Conservation (phyloP, 2,888 invertebrate species). For the Lobophora halterata region DNA sequence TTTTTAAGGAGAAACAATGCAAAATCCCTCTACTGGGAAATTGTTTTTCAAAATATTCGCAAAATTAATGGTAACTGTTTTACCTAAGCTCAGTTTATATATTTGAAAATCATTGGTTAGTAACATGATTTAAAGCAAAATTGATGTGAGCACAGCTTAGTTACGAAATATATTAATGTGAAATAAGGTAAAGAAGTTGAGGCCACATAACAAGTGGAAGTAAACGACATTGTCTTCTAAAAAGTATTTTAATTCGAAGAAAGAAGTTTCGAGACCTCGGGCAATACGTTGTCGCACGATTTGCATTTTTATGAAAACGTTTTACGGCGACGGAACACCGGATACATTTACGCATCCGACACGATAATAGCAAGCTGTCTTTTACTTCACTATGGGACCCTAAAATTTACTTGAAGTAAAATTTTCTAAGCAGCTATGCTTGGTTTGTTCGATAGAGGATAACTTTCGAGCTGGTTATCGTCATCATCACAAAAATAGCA, state of each 20-base stretch:
- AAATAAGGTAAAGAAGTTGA: background rate
- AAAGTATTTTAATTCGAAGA: constrained; percentile 72
- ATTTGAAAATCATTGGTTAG: too few species aligned
- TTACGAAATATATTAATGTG: background rate
- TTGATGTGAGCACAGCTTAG: background rate
- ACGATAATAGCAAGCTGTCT: constrained; percentile 17
- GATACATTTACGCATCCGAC: constrained; percentile 21
- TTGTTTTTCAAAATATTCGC: too few species aligned
- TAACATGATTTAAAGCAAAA: background rate
- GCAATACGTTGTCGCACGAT: constrained; percentile 69
- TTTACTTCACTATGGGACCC: too few species aligned
- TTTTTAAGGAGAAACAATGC: constrained; percentile 13
- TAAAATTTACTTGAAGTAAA: too few species aligned
- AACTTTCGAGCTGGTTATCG: too few species aligned
- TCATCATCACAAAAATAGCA: too few species aligned
- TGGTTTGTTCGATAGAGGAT: too few species aligned
- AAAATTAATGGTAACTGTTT: too few species aligned
- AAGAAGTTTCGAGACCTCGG: constrained; percentile 53
- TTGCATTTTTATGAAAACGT: constrained; percentile 78
- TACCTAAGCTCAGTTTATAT: too few species aligned
- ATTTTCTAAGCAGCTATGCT: too few species aligned
- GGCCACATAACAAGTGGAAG: constrained; percentile 44
- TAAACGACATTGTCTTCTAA: constrained; percentile 58
- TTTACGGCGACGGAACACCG: constrained; percentile 47
- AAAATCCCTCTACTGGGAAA: background rate